phyloP scores from a whole-genome alignment of 2,797 vertebrate species.

The Carcharodon carcharias region DNA sequence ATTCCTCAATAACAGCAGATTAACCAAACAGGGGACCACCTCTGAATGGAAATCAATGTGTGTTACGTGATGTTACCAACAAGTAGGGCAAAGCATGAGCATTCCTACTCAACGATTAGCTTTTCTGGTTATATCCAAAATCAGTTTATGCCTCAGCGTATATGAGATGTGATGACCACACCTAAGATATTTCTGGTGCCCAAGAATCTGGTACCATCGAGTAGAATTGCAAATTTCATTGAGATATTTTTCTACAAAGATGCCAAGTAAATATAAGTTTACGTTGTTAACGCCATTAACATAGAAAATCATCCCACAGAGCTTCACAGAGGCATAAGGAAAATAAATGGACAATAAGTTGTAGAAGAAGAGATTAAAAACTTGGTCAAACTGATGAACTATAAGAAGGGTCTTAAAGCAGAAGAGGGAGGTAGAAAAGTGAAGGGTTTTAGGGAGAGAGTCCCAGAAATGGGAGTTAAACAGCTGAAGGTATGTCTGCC shows the following conservation, averaged over 20 bases:
- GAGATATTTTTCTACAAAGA: background rate
- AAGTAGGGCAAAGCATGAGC: background rate
- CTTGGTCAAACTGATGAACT: background rate
- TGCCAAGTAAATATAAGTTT: background rate
- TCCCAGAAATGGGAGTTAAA: background rate
- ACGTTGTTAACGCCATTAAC: background rate
- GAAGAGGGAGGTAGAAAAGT: background rate
- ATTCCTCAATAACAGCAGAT: background rate
- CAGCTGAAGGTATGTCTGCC: background rate
- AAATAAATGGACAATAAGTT: background rate
- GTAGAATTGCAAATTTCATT: background rate
- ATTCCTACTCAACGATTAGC: background rate
- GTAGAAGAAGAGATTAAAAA: background rate
- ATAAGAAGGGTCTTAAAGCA: background rate
- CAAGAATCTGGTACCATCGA: background rate
- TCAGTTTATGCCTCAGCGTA: background rate
- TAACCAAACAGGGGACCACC: background rate
- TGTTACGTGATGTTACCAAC: background rate
- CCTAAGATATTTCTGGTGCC: background rate
- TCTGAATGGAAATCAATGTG: background rate
- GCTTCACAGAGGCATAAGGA: background rate
- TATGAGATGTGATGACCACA: background rate
- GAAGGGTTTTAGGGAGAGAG: background rate
- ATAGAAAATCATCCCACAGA: background rate
- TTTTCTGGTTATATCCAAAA: background rate